Evolutionary conservation across 2,888 invertebrate species (phyloP), one percentile per base, ranked within the genome.

Genomic region (Ormyrus thymus): DNA sequence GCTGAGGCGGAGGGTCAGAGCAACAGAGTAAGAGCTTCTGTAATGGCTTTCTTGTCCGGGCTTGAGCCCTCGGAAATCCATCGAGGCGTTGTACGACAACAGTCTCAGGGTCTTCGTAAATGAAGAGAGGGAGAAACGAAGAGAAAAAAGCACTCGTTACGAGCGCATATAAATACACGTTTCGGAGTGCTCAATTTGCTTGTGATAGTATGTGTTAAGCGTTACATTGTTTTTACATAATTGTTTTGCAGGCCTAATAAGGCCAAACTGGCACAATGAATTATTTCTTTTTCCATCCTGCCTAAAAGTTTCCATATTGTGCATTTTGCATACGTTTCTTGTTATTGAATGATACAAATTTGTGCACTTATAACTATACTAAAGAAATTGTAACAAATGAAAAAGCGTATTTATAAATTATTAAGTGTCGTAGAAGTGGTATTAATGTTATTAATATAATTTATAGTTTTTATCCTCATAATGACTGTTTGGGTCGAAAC

Each of bases 1-100:
- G 75, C 10, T 50, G 51, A 56, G 46, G 15, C 51, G 61, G 65
- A 13, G 59, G 65, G 11, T 29, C 7, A 53, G 53, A 55, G 29
- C 13, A 29, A 13, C 50, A 15, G 29, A 46, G 45, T 6, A 29
- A 43, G 58, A 58, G 74, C 45, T 69, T 69, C 51, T 29, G 62
- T 64, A 65, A 79, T 64, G 48, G 61, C 61, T 75, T 70, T 75
- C 61, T 71, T 71, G 59, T 71, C 55, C 50, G 29, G 56, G 65
- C 71, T 70, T 66, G 55, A 79, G 51, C 61, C 29, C 69, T 71
- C 70, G 61, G 50, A 71, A 75, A 75, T 79, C 71, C 61, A 66
- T 46, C 53, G 79, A 75, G 66, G 61, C 53, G 50, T 59, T 65
- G 64, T 68, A 7, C 71, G 53, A 64, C 58, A 65, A 55, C 46